Evolutionary conservation across 2,797 vertebrate genomes (phyloP).

Genomic region (Gadopsis marmoratus): DNA sequence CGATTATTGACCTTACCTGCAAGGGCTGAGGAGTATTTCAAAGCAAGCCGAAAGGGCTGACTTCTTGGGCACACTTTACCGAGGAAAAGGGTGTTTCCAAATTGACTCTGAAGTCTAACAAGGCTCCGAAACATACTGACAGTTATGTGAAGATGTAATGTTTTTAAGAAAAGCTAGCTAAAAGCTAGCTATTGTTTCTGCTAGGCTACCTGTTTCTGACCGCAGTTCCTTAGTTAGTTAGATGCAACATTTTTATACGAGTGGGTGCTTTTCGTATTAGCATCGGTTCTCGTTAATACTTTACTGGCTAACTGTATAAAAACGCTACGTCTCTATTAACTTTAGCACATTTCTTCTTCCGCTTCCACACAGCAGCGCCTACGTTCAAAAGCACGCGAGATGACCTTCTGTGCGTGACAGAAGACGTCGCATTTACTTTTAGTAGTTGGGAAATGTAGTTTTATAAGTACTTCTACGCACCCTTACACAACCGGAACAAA

Average conservation of each 20-base stretch:
- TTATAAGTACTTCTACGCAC: fast-evolving
- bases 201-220: slow-evolving; percentile 13
- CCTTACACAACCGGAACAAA: slow-evolving; percentile 44
- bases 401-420: slow-evolving; percentile 78
- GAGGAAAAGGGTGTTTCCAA: slow-evolving; percentile 49
- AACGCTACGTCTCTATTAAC: not conserved
- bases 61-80: slow-evolving; percentile 40
- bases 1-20: slow-evolving; percentile 70
- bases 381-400: slow-evolving; percentile 67
- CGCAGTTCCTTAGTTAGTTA: not conserved
- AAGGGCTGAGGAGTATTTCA: slow-evolving; percentile 74
- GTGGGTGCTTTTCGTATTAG: not conserved
- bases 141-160: not conserved
- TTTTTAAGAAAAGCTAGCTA: slow-evolving; percentile 21
- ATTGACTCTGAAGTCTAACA: slow-evolving; percentile 60
- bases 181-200: slow-evolving; percentile 28
- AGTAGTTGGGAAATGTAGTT: slow-evolving; percentile 78
- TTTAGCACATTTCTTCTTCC: not conserved
- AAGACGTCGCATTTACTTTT: not conserved
- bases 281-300: not conserved
- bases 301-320: not conserved
- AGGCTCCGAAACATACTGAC: slow-evolving; percentile 77
- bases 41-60: slow-evolving; percentile 31
- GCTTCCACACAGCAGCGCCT: slow-evolving; percentile 12
- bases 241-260: slow-evolving; percentile 3